Percentiles rank a stretch among this genome's conserved stretches.
Evolutionary conservation across 2,888 invertebrate species (phyloP).

Genomic region (Chloroclystis v-ata): DNA sequence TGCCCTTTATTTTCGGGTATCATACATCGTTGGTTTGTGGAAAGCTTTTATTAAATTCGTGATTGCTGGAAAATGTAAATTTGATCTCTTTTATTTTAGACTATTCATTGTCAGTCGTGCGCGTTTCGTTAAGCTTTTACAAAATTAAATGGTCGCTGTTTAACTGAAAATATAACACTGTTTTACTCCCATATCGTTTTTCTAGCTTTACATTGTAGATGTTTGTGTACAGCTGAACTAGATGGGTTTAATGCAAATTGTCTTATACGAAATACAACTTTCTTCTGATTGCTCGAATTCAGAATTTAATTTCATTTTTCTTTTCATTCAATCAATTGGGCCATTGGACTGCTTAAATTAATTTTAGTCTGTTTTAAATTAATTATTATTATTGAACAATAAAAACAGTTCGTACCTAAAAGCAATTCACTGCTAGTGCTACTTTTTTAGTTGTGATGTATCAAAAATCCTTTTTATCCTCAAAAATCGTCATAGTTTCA

Average conservation of each 20-base stretch:
- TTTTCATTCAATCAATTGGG: too few species aligned
- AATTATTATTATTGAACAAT: too few species aligned
- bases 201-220: too few species aligned
- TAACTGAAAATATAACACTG: too few species aligned
- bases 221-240: too few species aligned
- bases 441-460: too few species aligned
- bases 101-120: background rate
- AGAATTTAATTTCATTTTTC: slow-evolving; percentile 1
- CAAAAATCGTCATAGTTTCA: too few species aligned
- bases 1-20: slow-evolving; percentile 17
- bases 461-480: too few species aligned
- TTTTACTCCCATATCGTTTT: background rate
- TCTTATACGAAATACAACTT: slow-evolving; percentile 1
- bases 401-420: too few species aligned
- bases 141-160: background rate
- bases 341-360: too few species aligned
- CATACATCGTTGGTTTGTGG: slow-evolving; percentile 13
- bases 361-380: too few species aligned
- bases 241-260: background rate
- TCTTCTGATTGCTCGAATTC: slow-evolving; percentile 10
- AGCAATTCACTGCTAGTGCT: too few species aligned
- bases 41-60: slow-evolving; percentile 15
- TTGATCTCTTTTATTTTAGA: slow-evolving; percentile 4
- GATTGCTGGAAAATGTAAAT: slow-evolving; percentile 14
- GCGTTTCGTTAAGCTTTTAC: background rate